Percentiles rank a stretch among this genome's conserved stretches.
phyloP scores from a whole-genome alignment of 2,888 invertebrate species.

The Blera fallax region DNA sequence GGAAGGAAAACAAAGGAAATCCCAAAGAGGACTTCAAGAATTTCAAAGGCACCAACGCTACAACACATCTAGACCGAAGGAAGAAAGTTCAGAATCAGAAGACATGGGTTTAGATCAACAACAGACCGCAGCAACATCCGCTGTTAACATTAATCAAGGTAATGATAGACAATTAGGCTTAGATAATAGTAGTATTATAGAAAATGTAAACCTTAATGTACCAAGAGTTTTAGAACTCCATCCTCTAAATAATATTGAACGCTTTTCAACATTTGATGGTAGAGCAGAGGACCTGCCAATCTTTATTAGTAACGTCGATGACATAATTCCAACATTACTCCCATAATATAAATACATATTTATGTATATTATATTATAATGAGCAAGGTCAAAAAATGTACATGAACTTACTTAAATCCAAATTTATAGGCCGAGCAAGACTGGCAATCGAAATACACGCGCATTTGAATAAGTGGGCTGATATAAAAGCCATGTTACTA shows the following conservation, averaged over 20 bases:
- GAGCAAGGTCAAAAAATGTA: background rate
- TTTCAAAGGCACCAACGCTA: too few relatives aligned
- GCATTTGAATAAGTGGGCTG: conserved; percentile 4
- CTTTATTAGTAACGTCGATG: conserved; percentile 23
- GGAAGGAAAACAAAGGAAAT: too few relatives aligned
- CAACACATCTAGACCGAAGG: too few relatives aligned
- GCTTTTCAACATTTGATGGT: conserved; percentile 20
- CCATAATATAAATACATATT: background rate
- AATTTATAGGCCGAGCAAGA: background rate
- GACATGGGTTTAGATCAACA: too few relatives aligned
- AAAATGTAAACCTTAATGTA: too few relatives aligned
- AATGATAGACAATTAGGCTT: too few relatives aligned
- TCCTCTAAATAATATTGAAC: conserved; percentile 19
- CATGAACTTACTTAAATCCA: background rate
- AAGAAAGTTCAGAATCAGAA: too few relatives aligned
- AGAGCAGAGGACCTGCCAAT: conserved; percentile 32
- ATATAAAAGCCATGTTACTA: conserved; percentile 22
- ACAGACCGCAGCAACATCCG: too few relatives aligned
- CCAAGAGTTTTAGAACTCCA: background rate
- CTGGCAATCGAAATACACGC: conserved; percentile 9
- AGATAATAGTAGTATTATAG: too few relatives aligned
- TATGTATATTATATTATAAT: too few relatives aligned
- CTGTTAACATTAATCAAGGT: too few relatives aligned
- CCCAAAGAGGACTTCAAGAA: too few relatives aligned
- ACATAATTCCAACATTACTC: conserved; percentile 23